Evolutionary conservation across 2,797 vertebrate species (phyloP), one percentile per base, ranked within the genome.

Genomic region (Phrynocephalus guinanensis): DNA sequence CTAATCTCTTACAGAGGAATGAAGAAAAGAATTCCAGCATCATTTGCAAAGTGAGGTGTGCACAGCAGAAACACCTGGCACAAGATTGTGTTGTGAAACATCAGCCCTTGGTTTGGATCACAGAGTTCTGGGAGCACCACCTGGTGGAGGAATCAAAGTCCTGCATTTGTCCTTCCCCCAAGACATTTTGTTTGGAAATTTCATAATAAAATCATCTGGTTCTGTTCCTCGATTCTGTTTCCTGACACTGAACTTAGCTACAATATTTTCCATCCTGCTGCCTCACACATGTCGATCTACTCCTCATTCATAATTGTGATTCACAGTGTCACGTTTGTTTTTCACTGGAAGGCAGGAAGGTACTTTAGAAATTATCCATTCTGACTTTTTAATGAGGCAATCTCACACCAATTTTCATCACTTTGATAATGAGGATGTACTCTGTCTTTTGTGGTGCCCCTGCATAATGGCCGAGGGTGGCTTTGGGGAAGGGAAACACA

Each of bases 51-150:
- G n/a, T n/a, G 48, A 72, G 48, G 60, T 1, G 13, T 13, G 9
- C 18, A 33, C 79, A 48, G 75, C 52, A 56, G 20, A 48, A 22
- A 30, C 44, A 28, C 78, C 60, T 18, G n/a, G 3, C 72, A 50
- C 10, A 38, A 83, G 48, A 56, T 48, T 24, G n/a, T n/a, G n/a
- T n/a, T n/a, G 1, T 1, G 75, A 79, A 68, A 30, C 16, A 24
- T 38, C 33, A 72, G 20, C 38, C 28, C 28, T 44, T 76, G 44
- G 6, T 78, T 24, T 50, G 33, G 33, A 56, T 82, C 2, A 1
- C 89, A 93, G 94, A 93, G 92, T 6, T 95, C 79, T 96, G 95
- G 91, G 93, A 91, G 95, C 95, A 90, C 93, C 86, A 91, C 92
- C 86, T 0, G 72, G 95, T 96, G 96, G 96, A 15, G 20, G 71